Evolutionary conservation across 1,140 invertebrate species (phyloP), one percentile per base, ranked within the genome.

Genomic region (Lordiphosa clarofinis): DNA sequence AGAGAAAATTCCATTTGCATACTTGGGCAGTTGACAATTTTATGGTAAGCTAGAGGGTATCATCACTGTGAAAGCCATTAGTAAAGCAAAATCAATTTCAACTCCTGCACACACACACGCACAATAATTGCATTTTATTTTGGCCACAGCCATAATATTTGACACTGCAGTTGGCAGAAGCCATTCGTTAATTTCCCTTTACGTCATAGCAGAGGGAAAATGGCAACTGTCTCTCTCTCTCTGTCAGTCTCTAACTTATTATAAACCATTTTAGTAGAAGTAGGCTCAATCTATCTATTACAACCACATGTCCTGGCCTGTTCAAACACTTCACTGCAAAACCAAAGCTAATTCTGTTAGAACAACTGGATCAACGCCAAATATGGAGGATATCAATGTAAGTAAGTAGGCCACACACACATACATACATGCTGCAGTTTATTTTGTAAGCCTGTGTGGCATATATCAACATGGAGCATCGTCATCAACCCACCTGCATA

Each of bases 341-440:
- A 57, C 64, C 63, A 35, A 46, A 47, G 56, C 66, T 70, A 70
- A 69, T 70, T 57, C 65, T 50, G 66, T 70, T 70, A 70, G 50
- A 50, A 52, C 66, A 70, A 69, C 66, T 62, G 57, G 69, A 70
- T 70, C 57, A 70, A 70, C 66, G 66, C 66, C 66, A 36, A 55
- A 15, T 31, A 12, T 7, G 28, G 15, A 24, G 46, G 31, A 37
- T 69, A 69, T 70, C 65, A 62, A 56, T 40, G 65, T 50, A 48
- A 67, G 46, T 49, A 53, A 67, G 64, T 68, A 56, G 40, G 36
- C 64, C 64, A 61, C 44, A 52, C 64, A 61, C 44, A 52, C 64
- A 43, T 10, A 28, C 44, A 33, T 36, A 40, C 15, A 12, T 11
- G 44, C 38, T 69, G 66, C 66, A 69, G 65, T 69, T 69, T 69